phyloP scores from a whole-genome alignment of 2,113 vertebrate genomes.

The Indicator maculatus region DNA sequence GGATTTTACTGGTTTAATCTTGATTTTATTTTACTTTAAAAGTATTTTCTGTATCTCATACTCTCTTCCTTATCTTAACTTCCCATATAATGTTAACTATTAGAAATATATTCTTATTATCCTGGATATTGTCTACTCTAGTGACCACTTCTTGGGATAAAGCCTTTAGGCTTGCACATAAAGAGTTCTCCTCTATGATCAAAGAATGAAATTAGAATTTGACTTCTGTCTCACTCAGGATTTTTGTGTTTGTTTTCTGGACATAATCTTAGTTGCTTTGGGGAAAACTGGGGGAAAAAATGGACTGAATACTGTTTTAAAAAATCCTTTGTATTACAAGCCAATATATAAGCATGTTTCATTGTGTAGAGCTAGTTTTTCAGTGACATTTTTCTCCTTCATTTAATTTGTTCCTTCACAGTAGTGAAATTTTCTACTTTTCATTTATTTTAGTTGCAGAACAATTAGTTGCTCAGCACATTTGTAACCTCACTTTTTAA shows the following conservation, averaged over 20 bases:
- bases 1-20: background rate
- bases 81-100: background rate
- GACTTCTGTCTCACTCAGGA: background rate
- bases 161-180: background rate
- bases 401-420: background rate
- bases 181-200: background rate
- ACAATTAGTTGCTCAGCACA: background rate
- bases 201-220: background rate
- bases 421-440: background rate
- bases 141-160: background rate
- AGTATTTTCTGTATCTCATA: background rate
- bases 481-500: background rate
- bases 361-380: background rate
- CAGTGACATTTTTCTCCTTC: background rate
- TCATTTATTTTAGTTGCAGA: background rate
- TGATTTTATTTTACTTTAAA: background rate
- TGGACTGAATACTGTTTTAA: background rate
- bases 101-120: background rate
- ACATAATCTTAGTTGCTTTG: background rate
- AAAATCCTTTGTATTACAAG: background rate
- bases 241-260: background rate
- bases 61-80: background rate
- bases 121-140: background rate
- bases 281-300: background rate
- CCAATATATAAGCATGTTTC: background rate